phyloP scores from a whole-genome alignment of 2,797 vertebrate species.

The Sylvia borin region DNA sequence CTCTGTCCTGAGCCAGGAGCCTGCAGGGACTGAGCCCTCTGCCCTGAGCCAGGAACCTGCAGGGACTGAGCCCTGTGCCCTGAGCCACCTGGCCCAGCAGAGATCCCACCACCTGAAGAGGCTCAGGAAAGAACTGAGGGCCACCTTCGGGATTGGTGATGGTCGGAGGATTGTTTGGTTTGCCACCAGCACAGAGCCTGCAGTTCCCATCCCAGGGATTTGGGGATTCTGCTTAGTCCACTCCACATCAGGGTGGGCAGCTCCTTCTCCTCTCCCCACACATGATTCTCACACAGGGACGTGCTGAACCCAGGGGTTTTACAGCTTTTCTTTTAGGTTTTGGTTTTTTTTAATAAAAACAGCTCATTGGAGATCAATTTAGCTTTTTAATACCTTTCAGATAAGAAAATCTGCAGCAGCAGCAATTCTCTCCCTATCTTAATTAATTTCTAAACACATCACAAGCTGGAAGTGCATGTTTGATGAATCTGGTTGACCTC shows the following conservation, averaged over 20 bases:
- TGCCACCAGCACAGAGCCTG: neutral
- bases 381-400: conserved; percentile 67
- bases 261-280: neutral
- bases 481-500: conserved; percentile 74
- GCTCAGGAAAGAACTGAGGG: neutral
- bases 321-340: neutral
- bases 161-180: neutral
- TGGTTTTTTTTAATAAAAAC: neutral
- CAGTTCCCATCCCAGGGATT: neutral
- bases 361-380: conserved; percentile 66
- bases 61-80: neutral
- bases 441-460: conserved; percentile 79
- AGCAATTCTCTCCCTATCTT: conserved; percentile 69
- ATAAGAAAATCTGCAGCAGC: conserved; percentile 65
- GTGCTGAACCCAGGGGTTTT: neutral
- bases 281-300: accelerated
- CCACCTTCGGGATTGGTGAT: neutral
- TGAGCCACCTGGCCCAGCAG: neutral
- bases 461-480: conserved; percentile 50
- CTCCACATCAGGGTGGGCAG: accelerated
- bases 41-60: neutral
- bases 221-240: neutral
- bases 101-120: neutral
- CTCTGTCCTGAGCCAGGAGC: no score
- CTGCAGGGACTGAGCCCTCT: no score